Base-by-base conservation (phyloP, 2,113 vertebrate species). In the Parotia lawesii region DNA sequence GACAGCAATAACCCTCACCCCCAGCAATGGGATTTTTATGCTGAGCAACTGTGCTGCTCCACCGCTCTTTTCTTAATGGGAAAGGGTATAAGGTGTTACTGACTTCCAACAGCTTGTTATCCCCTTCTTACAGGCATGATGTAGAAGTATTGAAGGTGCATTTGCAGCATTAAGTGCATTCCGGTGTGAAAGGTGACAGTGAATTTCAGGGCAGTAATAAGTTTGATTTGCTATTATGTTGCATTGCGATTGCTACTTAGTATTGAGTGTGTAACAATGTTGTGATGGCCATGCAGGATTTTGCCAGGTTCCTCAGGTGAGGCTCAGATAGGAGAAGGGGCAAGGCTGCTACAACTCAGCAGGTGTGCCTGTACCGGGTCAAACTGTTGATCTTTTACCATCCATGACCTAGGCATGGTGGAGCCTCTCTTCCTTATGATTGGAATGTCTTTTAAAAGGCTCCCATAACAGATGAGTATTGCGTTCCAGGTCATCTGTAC, bases 231-330 rank as follows among this genome's bases (percentile, higher is more conserved):
- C 18, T 78, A 19, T 44, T 82, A 24, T 58, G 5, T 77, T 94
- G 64, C 2, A 5, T 11, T 31, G 22, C 40, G 9, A 2, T 29
- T 80, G 33, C 66, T 85, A 8, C 15, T 33, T 75, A 51, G 20
- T 58, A 25, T 14, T 83, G 69, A 42, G 12, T 51, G 37, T 75
- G 21, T 76, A 73, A 44, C 15, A 33, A 4, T 9, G 20, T 78
- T 12, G 1, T 24, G 12, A 23, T 42, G 20, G 5, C 60, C 31
- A 0, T 19, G 40, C 21, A 56, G 56, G 15, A 16, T 62, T 77
- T 89, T 58, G 8, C 16, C 2, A 1, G 18, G 3, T 29, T 73
- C 31, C 21, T 86, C 8, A 1, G 3, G 1, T 27, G 17, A 35
- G 22, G 20, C 35, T 54, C 15, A 10, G 54, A 6, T 24, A 28